phyloP scores from a whole-genome alignment of 2,113 vertebrate species.

The Platysternon megacephalum region DNA sequence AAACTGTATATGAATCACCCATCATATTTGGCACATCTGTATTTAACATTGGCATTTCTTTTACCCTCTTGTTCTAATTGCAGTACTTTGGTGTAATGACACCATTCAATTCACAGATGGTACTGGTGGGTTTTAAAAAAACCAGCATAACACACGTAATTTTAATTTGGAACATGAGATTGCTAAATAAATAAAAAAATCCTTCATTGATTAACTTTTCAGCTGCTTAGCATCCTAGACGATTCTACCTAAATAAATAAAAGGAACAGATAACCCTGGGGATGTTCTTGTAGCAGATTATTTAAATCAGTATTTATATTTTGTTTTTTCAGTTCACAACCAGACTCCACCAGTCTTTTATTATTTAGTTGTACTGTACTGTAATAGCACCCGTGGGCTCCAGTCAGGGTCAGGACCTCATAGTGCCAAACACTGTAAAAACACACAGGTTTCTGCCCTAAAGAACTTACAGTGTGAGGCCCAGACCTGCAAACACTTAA shows the following conservation, averaged over 20 bases:
- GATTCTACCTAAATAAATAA: neutral
- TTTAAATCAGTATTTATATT: neutral
- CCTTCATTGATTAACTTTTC: constrained; percentile 61
- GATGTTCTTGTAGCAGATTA: neutral
- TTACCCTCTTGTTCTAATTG: constrained; percentile 70
- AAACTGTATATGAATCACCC: constrained; percentile 57
- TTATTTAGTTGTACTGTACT: neutral
- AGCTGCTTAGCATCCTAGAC: constrained; percentile 18
- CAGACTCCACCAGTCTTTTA: neutral
- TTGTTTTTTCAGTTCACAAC: neutral
- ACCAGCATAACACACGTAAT: constrained; percentile 44
- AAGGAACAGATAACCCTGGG: neutral
- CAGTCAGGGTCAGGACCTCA: accelerated
- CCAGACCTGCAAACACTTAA: neutral
- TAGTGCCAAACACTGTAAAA: neutral
- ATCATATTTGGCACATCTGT: constrained; percentile 63
- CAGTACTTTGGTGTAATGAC: constrained; percentile 53
- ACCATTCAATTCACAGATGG: constrained; percentile 54
- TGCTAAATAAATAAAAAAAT: neutral
- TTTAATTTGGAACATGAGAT: constrained; percentile 64
- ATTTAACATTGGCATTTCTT: constrained; percentile 66
- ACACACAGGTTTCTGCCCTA: neutral
- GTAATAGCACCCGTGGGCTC: neutral
- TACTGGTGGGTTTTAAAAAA: constrained; percentile 60
- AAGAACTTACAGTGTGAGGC: neutral